Conservation (phyloP, 2,113 vertebrate genomes). For the Coregonus clupeaformis region DNA sequence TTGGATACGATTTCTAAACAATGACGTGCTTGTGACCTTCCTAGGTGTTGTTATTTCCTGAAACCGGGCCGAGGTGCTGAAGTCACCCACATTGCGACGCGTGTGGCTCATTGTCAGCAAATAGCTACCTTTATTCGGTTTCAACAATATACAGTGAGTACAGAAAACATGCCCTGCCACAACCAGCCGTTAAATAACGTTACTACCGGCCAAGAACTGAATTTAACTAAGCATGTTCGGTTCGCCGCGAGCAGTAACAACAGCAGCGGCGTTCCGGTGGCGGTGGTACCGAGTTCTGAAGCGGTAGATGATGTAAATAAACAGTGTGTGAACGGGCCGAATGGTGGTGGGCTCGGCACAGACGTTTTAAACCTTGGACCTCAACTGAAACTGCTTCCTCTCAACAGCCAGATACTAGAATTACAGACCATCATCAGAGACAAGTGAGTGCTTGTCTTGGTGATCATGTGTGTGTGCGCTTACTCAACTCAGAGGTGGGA, state of each 20-base stretch:
- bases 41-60: too few species aligned
- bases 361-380: constrained; percentile 57
- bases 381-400: constrained; percentile 86
- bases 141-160: not conserved
- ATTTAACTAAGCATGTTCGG: constrained; percentile 72
- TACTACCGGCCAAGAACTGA: constrained; percentile 63
- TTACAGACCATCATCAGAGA: constrained; percentile 91
- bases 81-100: too few species aligned
- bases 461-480: not conserved
- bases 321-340: constrained; percentile 35
- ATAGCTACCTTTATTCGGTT: too few species aligned
- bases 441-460: constrained; percentile 75
- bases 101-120: too few species aligned
- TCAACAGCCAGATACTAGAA: constrained; percentile 91
- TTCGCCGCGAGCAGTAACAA: constrained; percentile 53
- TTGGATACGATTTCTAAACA: too few species aligned
- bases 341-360: not conserved
- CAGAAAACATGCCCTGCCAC: constrained; percentile 76
- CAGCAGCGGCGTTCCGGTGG: constrained; percentile 46
- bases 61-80: too few species aligned
- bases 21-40: too few species aligned
- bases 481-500: too few species aligned
- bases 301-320: constrained; percentile 37
- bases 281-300: constrained; percentile 34
- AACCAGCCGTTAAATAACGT: constrained; percentile 71